These are phyloP conservation scores for Xestia ashworthii DNA, from an alignment of 2,888 invertebrate genomes.

Conservation along the genomic window DNA sequence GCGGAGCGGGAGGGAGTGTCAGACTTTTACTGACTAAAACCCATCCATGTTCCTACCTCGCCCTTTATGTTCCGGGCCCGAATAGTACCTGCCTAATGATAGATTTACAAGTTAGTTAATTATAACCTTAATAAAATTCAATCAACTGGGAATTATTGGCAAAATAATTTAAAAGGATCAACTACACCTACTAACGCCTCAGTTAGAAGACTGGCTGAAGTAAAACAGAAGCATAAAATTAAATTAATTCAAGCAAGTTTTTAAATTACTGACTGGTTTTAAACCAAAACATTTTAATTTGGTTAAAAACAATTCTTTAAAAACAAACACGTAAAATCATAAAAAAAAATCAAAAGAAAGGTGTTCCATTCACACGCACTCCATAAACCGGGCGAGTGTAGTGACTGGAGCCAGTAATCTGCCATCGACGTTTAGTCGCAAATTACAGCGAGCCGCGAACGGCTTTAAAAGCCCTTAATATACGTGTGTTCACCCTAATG, in stretches of 20 bases:
- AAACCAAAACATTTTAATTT: not conserved
- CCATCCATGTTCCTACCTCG: too few species aligned
- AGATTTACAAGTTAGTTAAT: not conserved
- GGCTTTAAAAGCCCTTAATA: slow-evolving; percentile 63
- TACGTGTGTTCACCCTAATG: slow-evolving; percentile 57
- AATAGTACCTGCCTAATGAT: not conserved
- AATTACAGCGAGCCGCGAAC: slow-evolving; percentile 56
- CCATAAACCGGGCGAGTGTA: slow-evolving; percentile 24
- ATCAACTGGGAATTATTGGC: not conserved
- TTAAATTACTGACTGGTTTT: not conserved
- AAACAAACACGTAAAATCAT: not conserved
- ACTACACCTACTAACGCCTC: not conserved
- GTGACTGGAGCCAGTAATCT: slow-evolving; percentile 53
- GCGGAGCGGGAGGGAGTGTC: too few species aligned
- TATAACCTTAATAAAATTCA: not conserved
- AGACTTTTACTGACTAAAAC: too few species aligned
- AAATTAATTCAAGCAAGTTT: not conserved
- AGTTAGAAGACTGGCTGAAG: not conserved
- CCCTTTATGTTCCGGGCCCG: too few species aligned
- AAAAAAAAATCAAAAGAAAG: not conserved
- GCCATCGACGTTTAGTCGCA: slow-evolving; percentile 60
- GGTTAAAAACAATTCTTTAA: not conserved
- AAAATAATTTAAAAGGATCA: not conserved
- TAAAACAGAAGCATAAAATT: not conserved
- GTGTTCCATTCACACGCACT: slow-evolving; percentile 16